Base-by-base conservation (phyloP, 2,113 vertebrate genomes). In the Poecilia latipinna region DNA sequence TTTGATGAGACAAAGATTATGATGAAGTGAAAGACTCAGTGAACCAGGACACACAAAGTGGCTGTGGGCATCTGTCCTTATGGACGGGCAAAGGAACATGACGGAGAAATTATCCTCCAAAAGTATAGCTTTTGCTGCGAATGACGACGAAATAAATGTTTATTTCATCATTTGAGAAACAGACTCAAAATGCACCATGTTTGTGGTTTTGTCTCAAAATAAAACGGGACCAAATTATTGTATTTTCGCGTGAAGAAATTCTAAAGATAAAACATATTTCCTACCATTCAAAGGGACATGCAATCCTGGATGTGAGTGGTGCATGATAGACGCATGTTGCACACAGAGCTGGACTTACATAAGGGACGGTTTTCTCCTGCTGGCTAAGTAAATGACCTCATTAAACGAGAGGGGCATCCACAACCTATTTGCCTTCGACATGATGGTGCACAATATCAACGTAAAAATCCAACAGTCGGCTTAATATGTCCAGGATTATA, bases 1-100 rank as follows among this genome's bases (percentile, higher is more conserved):
- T 92, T 83, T 91, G 88, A 93, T 86, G 87, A 94, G 91, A 91
- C 91, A 87, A 85, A 88, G 83, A 92, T 86, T 86, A 86, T 87
- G 86, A 91, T 83, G 84, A 88, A 91, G 90, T 87, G 88, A 88
- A 91, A 80, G 84, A 86, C 63, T 86, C 90, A 88, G 82, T 90
- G 88, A 93, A 92, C 87, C 88, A 87, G 80, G 71, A 82, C 29
- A 44, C 63, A 70, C 77, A 88, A 61, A 4, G 83, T 88, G 88
- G 79, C 91, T 90, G 68, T 84, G 86, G 86, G 88, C 92, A 82
- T 87, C 72, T 82, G 85, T 88, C 89, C 89, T 88, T 90, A 82
- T 92, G 90, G 90, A 90, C 85, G 75, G 75, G 79, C 51, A 80
- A 66, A 48, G 33, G 70, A 75, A 77, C 75, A 80, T n/a, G 29